A percentile compares a stretch with the other conserved stretches of the same genome.
Evolutionary conservation across 2,113 vertebrate genomes (phyloP).

Genomic region (Myxocyprinus asiaticus): DNA sequence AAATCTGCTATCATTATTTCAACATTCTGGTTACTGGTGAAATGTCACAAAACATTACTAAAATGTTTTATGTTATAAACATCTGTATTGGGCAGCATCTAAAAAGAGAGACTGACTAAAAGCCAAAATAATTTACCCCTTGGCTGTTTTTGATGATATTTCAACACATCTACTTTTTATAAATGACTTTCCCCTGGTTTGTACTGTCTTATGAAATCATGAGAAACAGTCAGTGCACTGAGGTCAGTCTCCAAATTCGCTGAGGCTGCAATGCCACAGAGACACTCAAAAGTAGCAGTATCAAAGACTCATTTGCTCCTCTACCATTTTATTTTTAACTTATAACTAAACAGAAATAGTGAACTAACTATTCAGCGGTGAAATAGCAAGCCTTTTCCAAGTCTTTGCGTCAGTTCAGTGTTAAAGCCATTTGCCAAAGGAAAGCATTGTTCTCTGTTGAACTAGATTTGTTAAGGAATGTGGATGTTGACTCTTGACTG

Average conservation of each 20-base stretch:
- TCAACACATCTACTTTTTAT: background rate
- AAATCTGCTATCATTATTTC: too few species aligned
- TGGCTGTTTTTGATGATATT: too few species aligned
- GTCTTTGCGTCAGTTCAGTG: background rate
- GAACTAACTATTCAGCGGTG: too few species aligned
- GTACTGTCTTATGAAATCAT: slow-evolving; percentile 12
- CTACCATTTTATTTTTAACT: too few species aligned
- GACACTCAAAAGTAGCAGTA: background rate
- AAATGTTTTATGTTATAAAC: background rate
- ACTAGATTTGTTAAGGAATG: slow-evolving; percentile 47
- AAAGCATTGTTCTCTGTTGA: slow-evolving; percentile 36
- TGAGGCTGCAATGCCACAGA: slow-evolving; percentile 8
- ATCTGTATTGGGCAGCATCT: background rate
- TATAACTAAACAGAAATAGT: too few species aligned
- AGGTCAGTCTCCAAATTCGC: background rate
- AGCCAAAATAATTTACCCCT: background rate
- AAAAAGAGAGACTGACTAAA: background rate
- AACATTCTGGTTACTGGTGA: too few species aligned
- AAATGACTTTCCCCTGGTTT: background rate
- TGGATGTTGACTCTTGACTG: slow-evolving; percentile 38
- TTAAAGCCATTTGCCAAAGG: background rate
- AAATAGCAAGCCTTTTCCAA: too few species aligned
- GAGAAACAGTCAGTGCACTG: background rate
- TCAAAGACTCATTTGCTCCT: too few species aligned
- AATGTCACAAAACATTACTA: too few species aligned